Percentiles rank a stretch among this genome's conserved stretches.
These are phyloP conservation scores for Sternarchorhynchus goeldii DNA, from an alignment of 2,797 vertebrate species.

Conservation along the genomic window DNA sequence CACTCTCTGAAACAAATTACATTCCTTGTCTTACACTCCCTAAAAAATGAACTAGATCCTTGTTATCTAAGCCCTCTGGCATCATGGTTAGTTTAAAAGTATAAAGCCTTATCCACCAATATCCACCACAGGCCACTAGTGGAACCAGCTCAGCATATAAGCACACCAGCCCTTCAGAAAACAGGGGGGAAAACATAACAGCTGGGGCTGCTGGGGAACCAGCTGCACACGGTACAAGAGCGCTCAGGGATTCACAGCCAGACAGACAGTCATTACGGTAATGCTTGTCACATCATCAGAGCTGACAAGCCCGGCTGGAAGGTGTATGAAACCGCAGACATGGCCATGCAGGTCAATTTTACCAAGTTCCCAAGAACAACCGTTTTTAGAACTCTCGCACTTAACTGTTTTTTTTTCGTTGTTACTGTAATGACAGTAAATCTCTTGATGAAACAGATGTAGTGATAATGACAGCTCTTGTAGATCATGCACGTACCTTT, in stretches of 20 bases:
- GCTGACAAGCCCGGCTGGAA: conserved; percentile 7
- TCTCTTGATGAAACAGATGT: conserved; percentile 30
- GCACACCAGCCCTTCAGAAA: conserved; percentile 32
- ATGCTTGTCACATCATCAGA: conserved; percentile 33
- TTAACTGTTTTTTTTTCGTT: conserved; percentile 24
- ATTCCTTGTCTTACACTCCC: not conserved
- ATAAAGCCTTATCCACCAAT: not conserved
- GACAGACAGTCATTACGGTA: conserved; percentile 34
- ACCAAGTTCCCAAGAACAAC: conserved; percentile 21
- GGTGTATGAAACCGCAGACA: conserved; percentile 31
- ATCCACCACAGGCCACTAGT: conserved; percentile 28
- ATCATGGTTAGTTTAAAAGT: conserved; percentile 8
- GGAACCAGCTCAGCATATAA: conserved; percentile 35
- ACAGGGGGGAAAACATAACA: conserved; percentile 48
- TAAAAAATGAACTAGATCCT: not conserved
- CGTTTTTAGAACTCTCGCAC: conserved; percentile 31
- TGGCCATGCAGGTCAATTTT: conserved; percentile 14
- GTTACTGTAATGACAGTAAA: conserved; percentile 39
- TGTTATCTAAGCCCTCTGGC: not conserved
- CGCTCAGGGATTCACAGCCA: conserved; percentile 14
- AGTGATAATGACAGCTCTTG: conserved; percentile 34
- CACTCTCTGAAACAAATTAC: not conserved
- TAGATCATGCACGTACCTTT: conserved; percentile 73
- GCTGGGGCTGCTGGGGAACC: conserved; percentile 35
- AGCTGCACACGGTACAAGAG: conserved; percentile 18